Conservation (phyloP, 2,113 vertebrate species). For the Lophotis ruficrista region DNA sequence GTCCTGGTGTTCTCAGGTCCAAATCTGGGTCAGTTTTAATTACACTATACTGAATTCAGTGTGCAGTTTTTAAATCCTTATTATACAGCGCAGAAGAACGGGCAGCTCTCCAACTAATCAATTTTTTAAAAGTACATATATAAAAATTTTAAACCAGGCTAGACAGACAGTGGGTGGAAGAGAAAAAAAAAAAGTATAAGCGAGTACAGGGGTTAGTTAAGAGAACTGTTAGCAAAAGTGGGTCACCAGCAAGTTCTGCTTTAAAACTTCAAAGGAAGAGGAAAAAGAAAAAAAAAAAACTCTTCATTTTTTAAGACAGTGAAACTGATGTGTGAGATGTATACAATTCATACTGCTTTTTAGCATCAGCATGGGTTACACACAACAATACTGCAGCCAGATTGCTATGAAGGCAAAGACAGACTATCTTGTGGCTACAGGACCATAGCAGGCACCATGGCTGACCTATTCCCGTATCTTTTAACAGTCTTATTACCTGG, state of each 20-base stretch:
- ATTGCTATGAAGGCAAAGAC: background rate
- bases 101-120: conserved; percentile 84
- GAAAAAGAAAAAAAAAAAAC: conserved; percentile 11
- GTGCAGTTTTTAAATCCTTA: conserved; percentile 82
- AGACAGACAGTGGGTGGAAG: conserved; percentile 78
- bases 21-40: conserved; percentile 87
- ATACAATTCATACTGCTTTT: conserved; percentile 38
- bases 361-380: background rate
- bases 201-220: conserved; percentile 79
- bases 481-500: background rate
- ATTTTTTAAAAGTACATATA: conserved; percentile 87
- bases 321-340: conserved; percentile 53
- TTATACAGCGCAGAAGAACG: conserved; percentile 79
- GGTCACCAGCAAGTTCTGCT: conserved; percentile 77
- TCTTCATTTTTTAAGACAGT: conserved; percentile 52
- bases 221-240: conserved; percentile 81
- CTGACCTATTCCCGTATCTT: background rate
- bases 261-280: conserved; percentile 74
- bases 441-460: background rate
- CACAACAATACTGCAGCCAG: background rate
- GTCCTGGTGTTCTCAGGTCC: conserved; percentile 81
- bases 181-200: conserved; percentile 67
- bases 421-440: background rate
- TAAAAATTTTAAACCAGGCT: conserved; percentile 84
- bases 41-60: conserved; percentile 83